Base-by-base conservation (phyloP, 2,888 invertebrate species). In the Oscheius sp. region DNA sequence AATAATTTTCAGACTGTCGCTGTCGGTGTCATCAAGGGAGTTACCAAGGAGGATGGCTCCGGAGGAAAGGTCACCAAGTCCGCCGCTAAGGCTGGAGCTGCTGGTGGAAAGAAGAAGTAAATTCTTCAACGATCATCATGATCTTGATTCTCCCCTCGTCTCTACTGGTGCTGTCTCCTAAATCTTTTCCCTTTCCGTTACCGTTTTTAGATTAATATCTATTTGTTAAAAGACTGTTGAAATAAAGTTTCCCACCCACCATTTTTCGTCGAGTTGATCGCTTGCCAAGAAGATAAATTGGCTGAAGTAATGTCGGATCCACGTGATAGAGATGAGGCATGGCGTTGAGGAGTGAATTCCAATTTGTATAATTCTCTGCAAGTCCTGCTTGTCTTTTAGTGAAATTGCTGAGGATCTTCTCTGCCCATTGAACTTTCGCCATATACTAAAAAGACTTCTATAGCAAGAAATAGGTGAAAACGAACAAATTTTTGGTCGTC, bases 51-150 rank as follows among this genome's bases (percentile, higher is more conserved):
- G 90, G 96, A 96, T 85, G 90, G 91, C 76, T 10, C 57, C 23
- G 20, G 61, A 46, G 78, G 78, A 69, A 97, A 97, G 91, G 95
- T 95, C 89, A 97, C 96, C 91, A 98, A 97, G 39, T 95, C 97
- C 88, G 97, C 96, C 84, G 94, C 95, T 91, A 96, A 96, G 91
- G 96, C 95, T 12, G 57, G 57, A 34, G 31, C 68, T 61, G 96
- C 95, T 27, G 45, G 34, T 55, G 55, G 70, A 61, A 82, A 82
- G 81, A 81, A 81, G 76, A 81, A 81, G 74, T 80, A 79, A 80
- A 74, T 17, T n/a, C n/a, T n/a, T n/a, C n/a, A n/a, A n/a, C n/a
- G 10, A 17, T 45, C n/a, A 15, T 45, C 12, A 10, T 23, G 17
- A 29, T 45, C 42, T 15, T 27, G 10, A 33, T 33, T n/a, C 5